Percentiles rank a stretch among this genome's conserved stretches.
phyloP scores from a whole-genome alignment of 92 coral and sea anemone genomes.

The Zoanthus gigantus region DNA sequence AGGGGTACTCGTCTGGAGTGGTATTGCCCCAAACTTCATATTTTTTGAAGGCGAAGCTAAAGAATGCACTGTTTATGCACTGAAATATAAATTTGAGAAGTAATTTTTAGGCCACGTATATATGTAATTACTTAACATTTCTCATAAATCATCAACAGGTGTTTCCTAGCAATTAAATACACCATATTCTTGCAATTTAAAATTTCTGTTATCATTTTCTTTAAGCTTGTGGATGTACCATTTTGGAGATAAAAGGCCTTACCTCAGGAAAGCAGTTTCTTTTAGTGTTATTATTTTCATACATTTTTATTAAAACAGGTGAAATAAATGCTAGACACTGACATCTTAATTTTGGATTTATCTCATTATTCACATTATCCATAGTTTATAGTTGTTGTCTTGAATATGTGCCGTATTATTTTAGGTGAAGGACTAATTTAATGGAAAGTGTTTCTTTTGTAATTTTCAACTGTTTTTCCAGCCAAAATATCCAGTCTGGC shows the following conservation, averaged over 20 bases:
- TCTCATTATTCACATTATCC: not conserved
- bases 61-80: constrained; percentile 10
- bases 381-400: not conserved
- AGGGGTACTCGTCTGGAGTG: constrained; percentile 14
- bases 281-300: not conserved
- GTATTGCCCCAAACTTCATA: constrained; percentile 25
- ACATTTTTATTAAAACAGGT: not conserved
- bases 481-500: constrained; percentile 48
- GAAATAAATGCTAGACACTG: not conserved
- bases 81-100: not conserved
- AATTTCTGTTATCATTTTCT: not conserved
- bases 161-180: not conserved
- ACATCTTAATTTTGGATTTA: not conserved
- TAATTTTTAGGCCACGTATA: not conserved
- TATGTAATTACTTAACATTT: not conserved
- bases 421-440: not conserved
- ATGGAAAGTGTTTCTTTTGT: not conserved
- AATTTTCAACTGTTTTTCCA: constrained; percentile 31
- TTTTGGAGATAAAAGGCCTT: not conserved
- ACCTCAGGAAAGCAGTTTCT: not conserved
- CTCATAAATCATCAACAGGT: not conserved
- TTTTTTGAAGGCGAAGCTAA: constrained; percentile 29
- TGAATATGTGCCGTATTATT: not conserved
- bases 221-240: not conserved
- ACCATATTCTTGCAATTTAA: not conserved